Evolutionary conservation across 1,140 invertebrate species (phyloP), one percentile per base, ranked within the genome.

Genomic region (Ptiloglossa arizonensis): DNA sequence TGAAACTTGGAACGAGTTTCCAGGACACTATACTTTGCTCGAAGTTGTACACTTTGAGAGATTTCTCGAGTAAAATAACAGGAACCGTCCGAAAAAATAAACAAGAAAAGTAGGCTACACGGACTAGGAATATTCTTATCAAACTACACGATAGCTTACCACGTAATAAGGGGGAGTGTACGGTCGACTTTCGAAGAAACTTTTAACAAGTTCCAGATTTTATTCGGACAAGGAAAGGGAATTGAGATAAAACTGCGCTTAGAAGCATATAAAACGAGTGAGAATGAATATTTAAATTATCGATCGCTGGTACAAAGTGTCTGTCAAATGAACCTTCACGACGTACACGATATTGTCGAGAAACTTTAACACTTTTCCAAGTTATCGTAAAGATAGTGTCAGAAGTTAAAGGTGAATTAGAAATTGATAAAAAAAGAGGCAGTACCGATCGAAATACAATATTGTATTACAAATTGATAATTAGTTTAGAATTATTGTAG

Each of bases 131-230:
- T 60, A 73, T 63, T 54, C 57, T 62, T 29, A 50, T 63, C 70
- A 62, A 72, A 63, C 29, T 72, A 32, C 11, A 9, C 44, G 70
- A 62, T 52, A 38, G 22, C 24, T 27, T 11, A n/a, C 27, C 44
- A 46, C 22, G 11, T 64, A 73, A 73, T 54, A 73, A 64, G 29
- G 35, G 19, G 19, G 35, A 41, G 22, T 52, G 57, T 63, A 41
- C n/a, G 46, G 22, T n/a, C 19, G 46, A 72, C 46, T 52, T 41
- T 22, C 19, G 1, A 0, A 5, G n/a, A 64, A 73, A 73, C 59
- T 73, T 73, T 73, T 73, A 73, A 73, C 29, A 63, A 54, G 46
- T 64, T 54, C 59, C 46, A 41, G 3, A 29, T 52, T 24, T 24
- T 11, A 17, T 3, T 11, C 13, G 11, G 13, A 22, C 29, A 17